Conservation (phyloP, 2,113 vertebrate species). For the Gracilinanus agilis region DNA sequence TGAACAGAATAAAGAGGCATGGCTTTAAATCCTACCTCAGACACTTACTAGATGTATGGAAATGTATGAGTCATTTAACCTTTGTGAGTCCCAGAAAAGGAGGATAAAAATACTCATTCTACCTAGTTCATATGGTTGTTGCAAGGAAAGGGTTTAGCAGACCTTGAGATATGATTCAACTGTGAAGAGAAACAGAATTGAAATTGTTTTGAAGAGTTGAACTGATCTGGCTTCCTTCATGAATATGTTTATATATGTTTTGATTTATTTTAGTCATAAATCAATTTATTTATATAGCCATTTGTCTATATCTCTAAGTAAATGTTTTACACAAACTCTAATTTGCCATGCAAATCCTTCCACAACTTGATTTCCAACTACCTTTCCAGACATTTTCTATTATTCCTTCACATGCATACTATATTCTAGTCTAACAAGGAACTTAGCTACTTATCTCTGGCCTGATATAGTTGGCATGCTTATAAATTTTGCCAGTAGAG, state of each 20-base stretch:
- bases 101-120: neutral
- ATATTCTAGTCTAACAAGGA: neutral
- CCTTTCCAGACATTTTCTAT: neutral
- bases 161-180: neutral
- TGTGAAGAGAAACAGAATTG: neutral
- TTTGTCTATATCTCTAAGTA: neutral
- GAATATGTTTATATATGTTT: neutral
- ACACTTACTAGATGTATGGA: neutral
- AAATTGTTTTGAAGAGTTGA: neutral
- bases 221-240: neutral
- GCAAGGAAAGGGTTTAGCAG: neutral
- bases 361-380: neutral
- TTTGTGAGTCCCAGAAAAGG: neutral
- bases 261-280: neutral
- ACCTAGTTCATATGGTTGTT: neutral
- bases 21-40: neutral
- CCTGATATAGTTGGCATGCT: neutral
- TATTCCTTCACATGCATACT: neutral
- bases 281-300: neutral
- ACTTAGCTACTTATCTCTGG: neutral
- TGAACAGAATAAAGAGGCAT: neutral
- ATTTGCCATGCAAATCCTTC: neutral
- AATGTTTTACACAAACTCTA: neutral
- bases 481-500: neutral
- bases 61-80: neutral